Conservation (phyloP, 1,140 invertebrate species). For the Idris sp. region DNA sequence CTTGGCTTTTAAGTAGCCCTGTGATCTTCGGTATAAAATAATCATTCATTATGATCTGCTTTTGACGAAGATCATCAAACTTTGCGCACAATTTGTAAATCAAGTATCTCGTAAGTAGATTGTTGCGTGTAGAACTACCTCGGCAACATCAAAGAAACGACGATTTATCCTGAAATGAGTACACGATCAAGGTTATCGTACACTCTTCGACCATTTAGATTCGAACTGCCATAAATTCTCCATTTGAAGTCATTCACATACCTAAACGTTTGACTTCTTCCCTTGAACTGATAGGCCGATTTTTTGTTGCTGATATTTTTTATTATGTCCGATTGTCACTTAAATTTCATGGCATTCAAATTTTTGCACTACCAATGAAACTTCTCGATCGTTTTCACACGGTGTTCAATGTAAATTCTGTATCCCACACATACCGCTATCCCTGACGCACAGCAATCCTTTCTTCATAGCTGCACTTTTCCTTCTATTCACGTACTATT, state of each 20-base stretch:
- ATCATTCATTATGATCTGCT: slow-evolving; percentile 44
- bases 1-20: slow-evolving; percentile 18
- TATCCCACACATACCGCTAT: slow-evolving; percentile 31
- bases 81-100: slow-evolving; percentile 54
- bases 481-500: slow-evolving; percentile 13
- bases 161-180: slow-evolving; percentile 61
- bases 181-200: slow-evolving; percentile 63
- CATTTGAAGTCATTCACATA: slow-evolving; percentile 47
- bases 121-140: slow-evolving; percentile 54
- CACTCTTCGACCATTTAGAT: slow-evolving; percentile 56
- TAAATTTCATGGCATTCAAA: slow-evolving; percentile 15
- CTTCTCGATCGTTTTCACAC: slow-evolving; percentile 46
- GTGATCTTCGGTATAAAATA: slow-evolving; percentile 33
- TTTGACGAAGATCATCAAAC: slow-evolving; percentile 49
- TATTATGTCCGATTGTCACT: slow-evolving; percentile 37
- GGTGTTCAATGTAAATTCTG: slow-evolving; percentile 17
- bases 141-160: slow-evolving; percentile 61
- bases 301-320: slow-evolving; percentile 4
- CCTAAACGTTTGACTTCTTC: slow-evolving; percentile 20
- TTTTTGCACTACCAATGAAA: slow-evolving; percentile 27
- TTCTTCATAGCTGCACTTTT: slow-evolving; percentile 57
- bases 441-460: slow-evolving; percentile 61
- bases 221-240: slow-evolving; percentile 55
- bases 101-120: slow-evolving; percentile 57
- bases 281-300: slow-evolving; percentile 8